Evolutionary conservation across 2,797 vertebrate genomes (phyloP), one percentile per base, ranked within the genome.

Genomic region (Pipistrellus pipistrellus): DNA sequence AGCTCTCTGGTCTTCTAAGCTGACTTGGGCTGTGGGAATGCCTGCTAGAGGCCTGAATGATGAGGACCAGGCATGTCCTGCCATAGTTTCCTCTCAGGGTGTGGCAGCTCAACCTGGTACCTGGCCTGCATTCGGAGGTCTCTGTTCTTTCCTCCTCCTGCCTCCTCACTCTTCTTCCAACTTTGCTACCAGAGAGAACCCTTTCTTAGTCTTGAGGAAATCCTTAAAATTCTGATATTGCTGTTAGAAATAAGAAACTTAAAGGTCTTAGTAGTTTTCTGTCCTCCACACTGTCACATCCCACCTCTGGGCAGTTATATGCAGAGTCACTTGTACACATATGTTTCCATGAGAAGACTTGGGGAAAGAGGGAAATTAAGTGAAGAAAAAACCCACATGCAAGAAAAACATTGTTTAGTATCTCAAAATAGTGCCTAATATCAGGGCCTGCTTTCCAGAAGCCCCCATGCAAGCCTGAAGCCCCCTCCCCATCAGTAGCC

Each of bases 21-120:
- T 1, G 2, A 1, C 27, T 4, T 4, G 23, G 23, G 23, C 6
- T 4, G 2, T 32, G 55, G 71, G 55, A 12, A 44, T 0, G 0
- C 30, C 2, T 17, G 8, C 20, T 55, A 46, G 51, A 3, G 51
- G 41, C 64, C 32, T 18, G 0, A 55, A 7, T 20, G n/a, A n/a
- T 1, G 9, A 64, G 21, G 18, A 18, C 55, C 38, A 62, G 44
- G 17, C 3, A 0, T 5, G 8, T 25, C 27, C 9, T 2, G 0
- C 20, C 53, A 17, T 27, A 17, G 5, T 38, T 21, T 35, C 38
- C n/a, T 85, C 32, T 6, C 1, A 0, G 3, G 6, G 1, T 21
- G 51, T 41, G 78, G 18, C 2, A 11, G 27, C 21, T 30, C 0
- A 0, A 13, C 44, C 23, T 64, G 25, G 48, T 4, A 20, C 12